A percentile compares a stretch with the other conserved stretches of the same genome.
phyloP scores from a whole-genome alignment of 1,140 invertebrate species.

The Bombus impatiens region DNA sequence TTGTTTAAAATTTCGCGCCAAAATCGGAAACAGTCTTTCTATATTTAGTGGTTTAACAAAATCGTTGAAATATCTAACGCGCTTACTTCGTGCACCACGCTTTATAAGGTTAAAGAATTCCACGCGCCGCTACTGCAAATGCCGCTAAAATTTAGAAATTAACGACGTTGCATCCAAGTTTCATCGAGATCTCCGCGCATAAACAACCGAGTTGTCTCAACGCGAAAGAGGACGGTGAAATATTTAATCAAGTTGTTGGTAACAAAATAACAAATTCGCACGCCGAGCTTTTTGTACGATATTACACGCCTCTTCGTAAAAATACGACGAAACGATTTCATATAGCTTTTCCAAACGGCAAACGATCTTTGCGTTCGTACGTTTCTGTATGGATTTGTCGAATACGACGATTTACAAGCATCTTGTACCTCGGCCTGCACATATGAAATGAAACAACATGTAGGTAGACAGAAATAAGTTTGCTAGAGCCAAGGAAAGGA shows the following conservation, averaged over 20 bases:
- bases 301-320: neutral
- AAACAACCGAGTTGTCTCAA: neutral
- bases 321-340: neutral
- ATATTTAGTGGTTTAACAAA: no score
- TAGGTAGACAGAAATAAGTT: neutral
- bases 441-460: neutral
- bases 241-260: conserved; percentile 7
- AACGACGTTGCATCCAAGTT: neutral
- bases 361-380: neutral
- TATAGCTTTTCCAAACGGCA: neutral
- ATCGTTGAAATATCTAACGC: no score
- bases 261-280: neutral
- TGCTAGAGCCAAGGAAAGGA: neutral
- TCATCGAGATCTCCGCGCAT: no score
- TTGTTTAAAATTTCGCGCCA: no score
- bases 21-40: no score
- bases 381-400: neutral
- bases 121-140: neutral
- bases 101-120: neutral
- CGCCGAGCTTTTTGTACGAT: neutral
- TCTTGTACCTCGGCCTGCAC: neutral
- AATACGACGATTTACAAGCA: neutral
- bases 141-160: neutral
- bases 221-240: conserved; percentile 2
- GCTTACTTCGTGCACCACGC: no score